phyloP scores from a whole-genome alignment of 2,113 vertebrate genomes.

The Anarrhichthys ocellatus region DNA sequence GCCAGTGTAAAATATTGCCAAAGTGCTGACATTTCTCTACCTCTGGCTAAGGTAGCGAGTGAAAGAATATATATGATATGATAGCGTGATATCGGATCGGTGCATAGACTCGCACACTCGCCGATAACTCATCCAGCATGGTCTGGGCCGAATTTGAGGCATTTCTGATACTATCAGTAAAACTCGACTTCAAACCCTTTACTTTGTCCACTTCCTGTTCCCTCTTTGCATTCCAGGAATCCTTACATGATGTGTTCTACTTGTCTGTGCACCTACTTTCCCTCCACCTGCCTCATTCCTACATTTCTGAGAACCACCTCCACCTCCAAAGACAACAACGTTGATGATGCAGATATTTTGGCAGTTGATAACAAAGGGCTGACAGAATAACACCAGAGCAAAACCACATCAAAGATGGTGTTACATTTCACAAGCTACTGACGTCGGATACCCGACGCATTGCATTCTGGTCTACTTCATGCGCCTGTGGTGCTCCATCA shows the following conservation, averaged over 20 bases:
- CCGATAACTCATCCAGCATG: no score
- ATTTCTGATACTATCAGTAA: no score
- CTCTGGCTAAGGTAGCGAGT: no score
- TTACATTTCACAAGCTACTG: constrained; percentile 10
- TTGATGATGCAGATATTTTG: constrained; percentile 15
- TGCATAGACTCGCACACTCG: no score
- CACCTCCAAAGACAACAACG: background rate
- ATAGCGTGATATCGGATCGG: no score
- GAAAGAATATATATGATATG: no score
- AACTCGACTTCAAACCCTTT: no score
- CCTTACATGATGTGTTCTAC: background rate
- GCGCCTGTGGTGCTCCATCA: constrained; percentile 9
- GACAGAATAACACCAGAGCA: background rate
- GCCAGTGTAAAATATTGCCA: no score
- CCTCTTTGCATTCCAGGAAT: constrained; percentile 12
- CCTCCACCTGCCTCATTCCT: background rate
- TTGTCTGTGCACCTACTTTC: background rate
- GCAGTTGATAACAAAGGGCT: background rate
- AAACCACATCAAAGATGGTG: constrained; percentile 15
- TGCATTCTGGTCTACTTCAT: constrained; percentile 26
- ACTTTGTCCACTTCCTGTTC: background rate
- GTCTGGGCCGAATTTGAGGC: no score
- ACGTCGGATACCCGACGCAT: background rate
- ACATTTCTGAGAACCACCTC: constrained; percentile 1
- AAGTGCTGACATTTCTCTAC: no score